Evolutionary conservation across 2,113 vertebrate genomes (phyloP), one percentile per base, ranked within the genome.

Genomic region (Oreochromis tanganicae): DNA sequence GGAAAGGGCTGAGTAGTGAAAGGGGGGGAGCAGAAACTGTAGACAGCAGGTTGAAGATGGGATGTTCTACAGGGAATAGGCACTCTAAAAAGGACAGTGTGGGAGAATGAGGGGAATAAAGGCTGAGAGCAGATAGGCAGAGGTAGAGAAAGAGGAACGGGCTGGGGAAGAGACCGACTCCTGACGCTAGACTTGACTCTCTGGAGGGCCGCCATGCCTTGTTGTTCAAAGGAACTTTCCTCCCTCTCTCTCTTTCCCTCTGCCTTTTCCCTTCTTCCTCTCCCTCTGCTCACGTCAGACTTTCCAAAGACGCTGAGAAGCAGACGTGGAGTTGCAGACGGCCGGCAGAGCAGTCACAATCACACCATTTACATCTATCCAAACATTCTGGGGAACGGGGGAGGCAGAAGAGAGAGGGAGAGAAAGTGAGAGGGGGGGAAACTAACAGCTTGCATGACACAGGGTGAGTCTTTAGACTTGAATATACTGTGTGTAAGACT

Each of bases 171-270:
- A 90, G 91, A 78, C 78, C 2, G 83, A 91, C 89, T 95, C 88
- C 90, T 91, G 91, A 94, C 59, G 90, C 85, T 89, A 83, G 89
- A 87, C 86, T 92, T 27, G 88, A 88, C 92, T 94, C 93, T 95
- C 93, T 96, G 96, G 96, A 96, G 93, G 90, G 85, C 90, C 29
- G 95, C 96, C 96, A 96, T 96, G 96, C 96, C 96, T 97, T 96
- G 96, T 96, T 97, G 93, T 95, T 95, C 90, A 94, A 92, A 95
- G 95, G 95, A 96, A 96, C 95, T 94, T 96, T 95, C 94, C 87
- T 85, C 88, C 43, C 88, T 46, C 87, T 56, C 87, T 85, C 83
- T 24, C 71, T 16, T 83, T 21, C 84, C 68, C 80, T 86, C 86
- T 84, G 80, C 83, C 91, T 88, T 92, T 87, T 55, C 90, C 89